Conservation (phyloP, 2,888 invertebrate species). For the Lamellibrachia columna region DNA sequence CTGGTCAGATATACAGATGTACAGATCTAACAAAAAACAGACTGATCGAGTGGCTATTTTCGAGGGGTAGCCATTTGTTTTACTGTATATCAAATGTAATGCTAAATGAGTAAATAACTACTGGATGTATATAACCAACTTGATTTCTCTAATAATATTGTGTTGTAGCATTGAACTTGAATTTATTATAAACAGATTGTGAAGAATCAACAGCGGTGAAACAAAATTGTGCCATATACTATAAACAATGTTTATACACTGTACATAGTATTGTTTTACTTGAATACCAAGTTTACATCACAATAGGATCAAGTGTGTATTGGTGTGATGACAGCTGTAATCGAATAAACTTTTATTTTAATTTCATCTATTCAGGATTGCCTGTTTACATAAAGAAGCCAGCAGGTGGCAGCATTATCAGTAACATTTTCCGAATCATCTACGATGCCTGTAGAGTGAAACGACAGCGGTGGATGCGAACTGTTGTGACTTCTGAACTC, state of each 20-base stretch:
- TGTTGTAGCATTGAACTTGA: no score
- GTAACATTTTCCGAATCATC: constrained; percentile 63
- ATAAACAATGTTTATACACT: constrained; percentile 19
- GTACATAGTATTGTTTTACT: neutral
- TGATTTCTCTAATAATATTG: no score
- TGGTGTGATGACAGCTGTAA: neutral
- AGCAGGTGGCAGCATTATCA: constrained; percentile 65
- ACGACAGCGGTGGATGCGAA: neutral
- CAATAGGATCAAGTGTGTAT: neutral
- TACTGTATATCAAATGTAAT: no score
- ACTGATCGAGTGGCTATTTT: no score
- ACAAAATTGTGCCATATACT: neutral
- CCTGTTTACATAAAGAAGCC: constrained; percentile 59
- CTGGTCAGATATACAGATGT: no score
- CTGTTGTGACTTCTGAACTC: neutral
- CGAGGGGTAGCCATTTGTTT: no score
- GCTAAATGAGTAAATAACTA: no score
- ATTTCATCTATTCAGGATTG: constrained; percentile 45
- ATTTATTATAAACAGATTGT: no score
- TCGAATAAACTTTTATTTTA: neutral
- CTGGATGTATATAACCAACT: no score
- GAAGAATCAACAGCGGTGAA: no score
- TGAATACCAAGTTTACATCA: neutral
- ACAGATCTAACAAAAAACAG: no score
- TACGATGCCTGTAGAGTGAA: constrained; percentile 53